Conservation (phyloP, 2,113 vertebrate genomes). For the Casuarius casuarius region DNA sequence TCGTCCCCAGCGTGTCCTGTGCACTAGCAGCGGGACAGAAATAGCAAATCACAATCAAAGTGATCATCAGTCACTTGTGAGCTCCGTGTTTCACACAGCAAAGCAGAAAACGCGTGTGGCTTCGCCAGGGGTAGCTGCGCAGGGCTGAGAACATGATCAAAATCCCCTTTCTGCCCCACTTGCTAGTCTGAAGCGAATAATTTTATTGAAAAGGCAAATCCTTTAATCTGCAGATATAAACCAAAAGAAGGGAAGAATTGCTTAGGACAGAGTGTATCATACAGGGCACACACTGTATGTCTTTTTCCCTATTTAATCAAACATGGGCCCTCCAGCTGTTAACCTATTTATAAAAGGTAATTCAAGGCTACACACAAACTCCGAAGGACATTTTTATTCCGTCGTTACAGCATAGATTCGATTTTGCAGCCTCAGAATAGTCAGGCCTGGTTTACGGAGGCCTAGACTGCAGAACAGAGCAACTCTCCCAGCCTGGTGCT, state of each 20-base stretch:
- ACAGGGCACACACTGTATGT: neutral
- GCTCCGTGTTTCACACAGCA: rapidly evolving
- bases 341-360: constrained; percentile 34
- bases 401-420: neutral
- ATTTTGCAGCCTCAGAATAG: neutral
- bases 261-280: constrained; percentile 22
- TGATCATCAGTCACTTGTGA: neutral
- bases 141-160: neutral
- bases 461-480: neutral
- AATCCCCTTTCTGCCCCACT: neutral
- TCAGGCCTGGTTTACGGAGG: neutral
- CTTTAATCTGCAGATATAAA: constrained; percentile 68
- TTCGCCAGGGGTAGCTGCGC: neutral
- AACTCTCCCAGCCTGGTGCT: neutral
- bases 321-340: constrained; percentile 41
- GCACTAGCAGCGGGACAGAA: neutral
- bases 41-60: neutral
- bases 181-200: constrained; percentile 34
- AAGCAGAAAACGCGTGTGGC: neutral
- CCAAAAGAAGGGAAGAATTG: constrained; percentile 25
- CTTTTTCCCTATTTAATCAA: neutral
- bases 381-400: constrained; percentile 1
- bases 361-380: neutral
- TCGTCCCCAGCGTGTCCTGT: neutral
- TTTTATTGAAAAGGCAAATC: constrained; percentile 72